A percentile compares a stretch with the other conserved stretches of the same genome.
These are phyloP conservation scores for Atherinosoma microstoma DNA, from an alignment of 2,797 vertebrate species.

Conservation along the genomic window DNA sequence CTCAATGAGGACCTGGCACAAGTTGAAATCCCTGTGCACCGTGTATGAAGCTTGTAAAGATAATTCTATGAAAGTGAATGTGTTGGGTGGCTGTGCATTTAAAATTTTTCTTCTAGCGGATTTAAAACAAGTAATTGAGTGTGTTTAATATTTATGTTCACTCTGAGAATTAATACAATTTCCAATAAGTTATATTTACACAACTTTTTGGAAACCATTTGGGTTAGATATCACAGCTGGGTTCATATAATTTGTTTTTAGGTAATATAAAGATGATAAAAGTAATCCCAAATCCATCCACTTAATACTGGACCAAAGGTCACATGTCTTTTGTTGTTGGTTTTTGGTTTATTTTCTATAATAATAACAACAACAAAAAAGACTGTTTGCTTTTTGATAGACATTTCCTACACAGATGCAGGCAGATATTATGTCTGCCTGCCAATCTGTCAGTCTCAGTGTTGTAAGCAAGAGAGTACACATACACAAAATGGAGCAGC, in stretches of 20 bases:
- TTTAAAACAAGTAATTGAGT: not conserved
- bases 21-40: constrained; percentile 4
- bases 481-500: constrained; percentile 33
- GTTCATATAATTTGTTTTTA: constrained; percentile 85
- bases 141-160: not conserved
- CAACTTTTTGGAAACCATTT: constrained; percentile 76
- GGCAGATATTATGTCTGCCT: constrained; percentile 19
- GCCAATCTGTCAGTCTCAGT: constrained; percentile 13
- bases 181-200: constrained; percentile 36
- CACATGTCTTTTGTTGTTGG: constrained; percentile 21
- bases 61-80: not conserved
- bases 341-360: constrained; percentile 23
- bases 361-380: constrained; percentile 7
- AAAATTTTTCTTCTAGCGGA: not conserved
- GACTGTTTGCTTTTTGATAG: not conserved
- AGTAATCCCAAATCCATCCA: constrained; percentile 36
- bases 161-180: not conserved
- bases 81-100: not conserved
- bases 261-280: constrained; percentile 55
- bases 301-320: constrained; percentile 35
- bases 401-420: constrained; percentile 10
- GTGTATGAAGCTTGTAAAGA: not conserved
- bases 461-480: constrained; percentile 21
- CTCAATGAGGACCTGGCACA: constrained; percentile 42
- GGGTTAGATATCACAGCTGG: constrained; percentile 84